A percentile compares a stretch with the other conserved stretches of the same genome.
These are phyloP conservation scores for Furcifer pardalis DNA, from an alignment of 2,797 vertebrate species.

Conservation along the genomic window DNA sequence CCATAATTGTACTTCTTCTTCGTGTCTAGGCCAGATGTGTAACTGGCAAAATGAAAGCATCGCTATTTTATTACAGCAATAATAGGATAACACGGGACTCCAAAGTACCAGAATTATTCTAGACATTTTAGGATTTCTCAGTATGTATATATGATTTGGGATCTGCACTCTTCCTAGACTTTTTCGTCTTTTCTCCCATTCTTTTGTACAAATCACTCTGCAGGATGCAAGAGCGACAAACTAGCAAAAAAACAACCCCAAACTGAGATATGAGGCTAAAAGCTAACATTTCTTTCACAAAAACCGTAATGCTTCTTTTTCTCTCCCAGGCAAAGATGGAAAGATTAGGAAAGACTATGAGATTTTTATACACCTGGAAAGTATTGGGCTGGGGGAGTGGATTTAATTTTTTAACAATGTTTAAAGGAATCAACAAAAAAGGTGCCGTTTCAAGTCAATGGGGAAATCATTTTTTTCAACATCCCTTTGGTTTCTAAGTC, in stretches of 20 bases:
- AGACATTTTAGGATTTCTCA: background rate
- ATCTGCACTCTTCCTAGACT: no score
- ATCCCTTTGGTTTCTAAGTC: background rate
- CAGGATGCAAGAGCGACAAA: background rate
- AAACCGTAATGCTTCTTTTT: background rate
- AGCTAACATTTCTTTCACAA: background rate
- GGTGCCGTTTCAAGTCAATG: no score
- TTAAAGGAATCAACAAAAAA: no score
- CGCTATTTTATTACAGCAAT: constrained; percentile 30
- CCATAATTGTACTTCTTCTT: constrained; percentile 41
- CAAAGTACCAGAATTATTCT: constrained; percentile 31
- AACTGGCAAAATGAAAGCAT: background rate
- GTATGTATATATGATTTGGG: background rate
- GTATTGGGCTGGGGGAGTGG: no score
- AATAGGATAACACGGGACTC: constrained; percentile 1
- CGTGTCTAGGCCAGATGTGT: no score
- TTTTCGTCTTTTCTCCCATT: background rate
- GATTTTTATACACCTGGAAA: no score
- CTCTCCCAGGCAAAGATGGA: background rate
- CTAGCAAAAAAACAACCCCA: background rate
- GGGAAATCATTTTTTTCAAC: background rate
- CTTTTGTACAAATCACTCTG: background rate
- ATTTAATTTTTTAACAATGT: no score
- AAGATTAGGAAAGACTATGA: no score
- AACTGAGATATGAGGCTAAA: background rate